Conservation (phyloP, 2,888 invertebrate species). For the Liodrosophila aerea region DNA sequence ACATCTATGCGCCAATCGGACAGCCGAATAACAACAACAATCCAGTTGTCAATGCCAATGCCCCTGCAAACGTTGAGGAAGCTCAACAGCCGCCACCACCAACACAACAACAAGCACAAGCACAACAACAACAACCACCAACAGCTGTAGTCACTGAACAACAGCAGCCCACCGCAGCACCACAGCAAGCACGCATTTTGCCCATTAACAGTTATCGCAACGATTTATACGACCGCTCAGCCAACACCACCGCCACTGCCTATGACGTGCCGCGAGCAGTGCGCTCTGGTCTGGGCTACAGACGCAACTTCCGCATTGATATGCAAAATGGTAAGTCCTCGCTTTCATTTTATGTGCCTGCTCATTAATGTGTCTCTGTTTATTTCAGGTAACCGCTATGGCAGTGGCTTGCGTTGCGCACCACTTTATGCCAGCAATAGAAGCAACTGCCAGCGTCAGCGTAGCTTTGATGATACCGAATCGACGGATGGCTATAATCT, state of each 20-base stretch:
- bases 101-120: constrained; percentile 33
- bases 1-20: constrained; percentile 84
- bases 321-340: constrained; percentile 77
- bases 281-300: constrained; percentile 80
- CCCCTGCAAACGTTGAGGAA: constrained; percentile 75
- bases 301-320: constrained; percentile 82
- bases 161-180: constrained; percentile 9
- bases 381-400: constrained; percentile 75
- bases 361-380: no score
- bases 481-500: constrained; percentile 82
- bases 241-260: constrained; percentile 69
- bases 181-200: constrained; percentile 57
- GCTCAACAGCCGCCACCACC: constrained; percentile 33
- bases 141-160: constrained; percentile 14
- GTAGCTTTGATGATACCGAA: constrained; percentile 83
- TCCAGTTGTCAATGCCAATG: constrained; percentile 76
- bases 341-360: no score
- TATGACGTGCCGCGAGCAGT: constrained; percentile 82
- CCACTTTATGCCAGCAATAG: constrained; percentile 58
- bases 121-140: constrained; percentile 40
- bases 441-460: constrained; percentile 75
- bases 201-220: constrained; percentile 81
- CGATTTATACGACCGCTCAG: constrained; percentile 81
- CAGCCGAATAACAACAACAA: constrained; percentile 67
- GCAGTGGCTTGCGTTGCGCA: constrained; percentile 67